Conservation (phyloP, 2,113 vertebrate genomes). For the Petrocephalus microphthalmus region DNA sequence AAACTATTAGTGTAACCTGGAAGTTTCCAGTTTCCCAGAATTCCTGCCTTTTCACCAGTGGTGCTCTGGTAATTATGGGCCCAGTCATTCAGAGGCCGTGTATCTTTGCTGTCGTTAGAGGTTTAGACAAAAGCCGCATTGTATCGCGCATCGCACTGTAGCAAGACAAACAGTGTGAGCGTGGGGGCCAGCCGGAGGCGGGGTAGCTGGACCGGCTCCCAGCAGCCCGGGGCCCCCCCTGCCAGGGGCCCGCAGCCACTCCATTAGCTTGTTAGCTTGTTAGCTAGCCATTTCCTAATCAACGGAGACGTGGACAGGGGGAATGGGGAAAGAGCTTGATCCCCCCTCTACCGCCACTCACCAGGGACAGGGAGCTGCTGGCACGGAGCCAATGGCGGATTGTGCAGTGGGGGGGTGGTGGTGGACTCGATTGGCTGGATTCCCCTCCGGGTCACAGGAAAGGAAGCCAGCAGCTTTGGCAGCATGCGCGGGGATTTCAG, state of each 20-base stretch:
- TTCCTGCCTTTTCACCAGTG: constrained; percentile 45
- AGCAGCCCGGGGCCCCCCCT: constrained; percentile 51
- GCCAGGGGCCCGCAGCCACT: constrained; percentile 34
- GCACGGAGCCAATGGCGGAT: not conserved
- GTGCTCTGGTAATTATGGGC: constrained; percentile 19
- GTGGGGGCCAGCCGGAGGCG: constrained; percentile 49
- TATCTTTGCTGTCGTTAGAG: not conserved
- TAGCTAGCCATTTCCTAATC: constrained; percentile 48
- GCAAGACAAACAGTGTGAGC: constrained; percentile 41
- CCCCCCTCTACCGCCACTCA: constrained; percentile 43
- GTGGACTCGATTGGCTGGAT: not conserved
- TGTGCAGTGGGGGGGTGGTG: not conserved
- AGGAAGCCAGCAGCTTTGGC: not conserved
- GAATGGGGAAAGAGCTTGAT: constrained; percentile 47
- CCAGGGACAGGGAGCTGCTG: not conserved
- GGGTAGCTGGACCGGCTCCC: constrained; percentile 38
- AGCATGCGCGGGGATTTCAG: not conserved
- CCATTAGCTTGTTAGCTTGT: not conserved
- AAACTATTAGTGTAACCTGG: constrained; percentile 53
- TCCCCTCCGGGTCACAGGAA: not conserved
- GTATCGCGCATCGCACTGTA: not conserved
- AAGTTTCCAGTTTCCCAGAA: constrained; percentile 51
- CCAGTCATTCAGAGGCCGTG: constrained; percentile 40
- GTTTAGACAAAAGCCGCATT: constrained; percentile 7
- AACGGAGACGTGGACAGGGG: constrained; percentile 47